Evolutionary conservation across 1,140 invertebrate genomes (phyloP), one percentile per base, ranked within the genome.

Genomic region (Pseudomyrmex cubaensis): DNA sequence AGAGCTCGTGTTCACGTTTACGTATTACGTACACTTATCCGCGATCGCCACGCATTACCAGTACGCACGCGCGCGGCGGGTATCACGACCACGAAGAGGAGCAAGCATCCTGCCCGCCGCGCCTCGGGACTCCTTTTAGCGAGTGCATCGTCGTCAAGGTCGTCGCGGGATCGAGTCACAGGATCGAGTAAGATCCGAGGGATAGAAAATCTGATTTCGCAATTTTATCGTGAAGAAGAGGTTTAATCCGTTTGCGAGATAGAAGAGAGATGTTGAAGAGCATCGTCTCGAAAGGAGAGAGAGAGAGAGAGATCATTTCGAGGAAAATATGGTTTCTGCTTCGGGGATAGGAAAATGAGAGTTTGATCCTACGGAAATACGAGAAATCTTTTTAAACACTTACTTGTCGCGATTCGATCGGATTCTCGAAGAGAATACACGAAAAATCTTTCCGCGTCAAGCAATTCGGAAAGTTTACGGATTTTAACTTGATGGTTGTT

Each of bases 11-110:
- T 78, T 61, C 66, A 56, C 54, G 66, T 70, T 70, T 56, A 80
- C 76, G 76, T 8, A 61, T 61, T 52, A 77, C 61, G 74, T 62
- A 77, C 74, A 48, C 74, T 64, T 54, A 76, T 74, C 61, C 87
- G 87, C 87, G 87, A 89, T 88, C 87, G 88, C 87, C 87, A 89
- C 87, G 87, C 80, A 80, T 56, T 62, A 56, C 74, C 52, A 78
- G 73, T 70, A 89, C 88, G 85, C 84, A 89, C 87, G 80, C 88
- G 88, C 87, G 87, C 25, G 74, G 87, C 25, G 74, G 74, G n/a
- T 89, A 86, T 76, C 87, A 87, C 74, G 69, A 87, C 15, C 48
- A 59, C 83, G 52, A 46, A 44, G 70, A 85, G 64, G 44, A 73
- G 25, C 9, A 10, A 10, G 48, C 12, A 13, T 50, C 22, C 69